Conservation (phyloP, 2,888 invertebrate species). For the Drosophila mulleri region DNA sequence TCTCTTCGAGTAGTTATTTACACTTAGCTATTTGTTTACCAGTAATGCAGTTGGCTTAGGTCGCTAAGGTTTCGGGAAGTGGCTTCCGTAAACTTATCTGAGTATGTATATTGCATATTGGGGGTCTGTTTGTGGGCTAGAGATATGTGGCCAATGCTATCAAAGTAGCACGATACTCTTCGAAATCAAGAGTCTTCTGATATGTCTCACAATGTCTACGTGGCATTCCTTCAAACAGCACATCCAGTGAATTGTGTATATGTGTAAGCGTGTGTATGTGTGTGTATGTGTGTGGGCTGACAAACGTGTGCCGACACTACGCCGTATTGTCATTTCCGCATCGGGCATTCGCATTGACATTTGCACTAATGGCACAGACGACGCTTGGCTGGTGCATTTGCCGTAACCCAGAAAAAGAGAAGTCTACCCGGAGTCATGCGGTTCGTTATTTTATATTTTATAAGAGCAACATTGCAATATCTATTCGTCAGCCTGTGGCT, state of each 20-base stretch:
- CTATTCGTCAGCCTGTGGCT: constrained; percentile 3
- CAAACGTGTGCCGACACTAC: constrained; percentile 27
- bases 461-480: constrained; percentile 50
- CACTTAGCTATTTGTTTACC: constrained; percentile 21
- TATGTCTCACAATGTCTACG: constrained; percentile 50
- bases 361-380: constrained; percentile 57
- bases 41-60: constrained; percentile 37
- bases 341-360: constrained; percentile 51
- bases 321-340: constrained; percentile 31
- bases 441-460: constrained; percentile 22
- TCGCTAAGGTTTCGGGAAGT: constrained; percentile 44
- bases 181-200: constrained; percentile 50
- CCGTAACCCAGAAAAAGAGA: constrained; percentile 4
- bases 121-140: constrained; percentile 12
- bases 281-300: constrained; percentile 1
- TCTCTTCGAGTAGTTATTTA: constrained; percentile 34
- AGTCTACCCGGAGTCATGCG: constrained; percentile 13
- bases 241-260: neutral
- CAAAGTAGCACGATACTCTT: constrained; percentile 17
- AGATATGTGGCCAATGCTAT: constrained; percentile 27
- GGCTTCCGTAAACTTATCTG: constrained; percentile 25
- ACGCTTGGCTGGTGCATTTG: constrained; percentile 17
- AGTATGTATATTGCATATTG: constrained; percentile 8
- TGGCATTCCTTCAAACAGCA: neutral
- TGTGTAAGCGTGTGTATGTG: neutral